These are phyloP conservation scores for Plectrocnemia conspersa DNA, from an alignment of 1,140 invertebrate genomes.

Conservation along the genomic window DNA sequence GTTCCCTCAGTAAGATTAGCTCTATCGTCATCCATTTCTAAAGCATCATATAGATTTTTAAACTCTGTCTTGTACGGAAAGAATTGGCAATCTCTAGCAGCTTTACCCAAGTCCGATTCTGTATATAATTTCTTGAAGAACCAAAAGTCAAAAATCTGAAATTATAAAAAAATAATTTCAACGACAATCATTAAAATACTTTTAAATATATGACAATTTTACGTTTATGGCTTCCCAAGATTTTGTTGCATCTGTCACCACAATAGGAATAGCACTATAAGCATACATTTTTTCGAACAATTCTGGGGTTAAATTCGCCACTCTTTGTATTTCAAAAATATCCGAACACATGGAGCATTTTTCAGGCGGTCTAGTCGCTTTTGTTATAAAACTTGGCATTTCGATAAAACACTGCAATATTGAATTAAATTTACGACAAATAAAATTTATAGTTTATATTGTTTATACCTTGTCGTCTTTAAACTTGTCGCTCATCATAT, in stretches of 20 bases:
- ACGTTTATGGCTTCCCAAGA: slow-evolving; percentile 72
- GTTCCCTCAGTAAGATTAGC: slow-evolving; percentile 59
- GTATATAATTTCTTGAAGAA: slow-evolving; percentile 78
- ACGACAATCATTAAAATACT: too few relatives aligned
- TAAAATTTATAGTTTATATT: slow-evolving; percentile 3
- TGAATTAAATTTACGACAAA: too few relatives aligned
- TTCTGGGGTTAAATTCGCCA: slow-evolving; percentile 59
- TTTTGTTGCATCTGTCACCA: slow-evolving; percentile 73
- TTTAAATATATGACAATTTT: slow-evolving; percentile 41
- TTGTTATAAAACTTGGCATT: slow-evolving; percentile 54
- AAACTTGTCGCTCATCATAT: neutral
- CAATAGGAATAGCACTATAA: slow-evolving; percentile 71
- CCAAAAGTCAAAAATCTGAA: slow-evolving; percentile 61
- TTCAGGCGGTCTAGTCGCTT: slow-evolving; percentile 67
- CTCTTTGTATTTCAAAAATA: slow-evolving; percentile 57
- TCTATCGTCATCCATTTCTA: slow-evolving; percentile 68
- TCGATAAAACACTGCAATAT: slow-evolving; percentile 55
- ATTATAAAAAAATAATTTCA: slow-evolving; percentile 26
- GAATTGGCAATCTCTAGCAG: slow-evolving; percentile 73
- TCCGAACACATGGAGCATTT: slow-evolving; percentile 68
- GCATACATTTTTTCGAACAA: slow-evolving; percentile 71
- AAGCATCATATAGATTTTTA: slow-evolving; percentile 66
- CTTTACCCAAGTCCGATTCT: slow-evolving; percentile 50
- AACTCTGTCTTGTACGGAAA: slow-evolving; percentile 89
- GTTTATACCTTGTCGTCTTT: slow-evolving; percentile 17